Evolutionary conservation across 2,888 invertebrate species (phyloP), one percentile per base, ranked within the genome.

Genomic region (Stenoptilia bipunctidactyla): DNA sequence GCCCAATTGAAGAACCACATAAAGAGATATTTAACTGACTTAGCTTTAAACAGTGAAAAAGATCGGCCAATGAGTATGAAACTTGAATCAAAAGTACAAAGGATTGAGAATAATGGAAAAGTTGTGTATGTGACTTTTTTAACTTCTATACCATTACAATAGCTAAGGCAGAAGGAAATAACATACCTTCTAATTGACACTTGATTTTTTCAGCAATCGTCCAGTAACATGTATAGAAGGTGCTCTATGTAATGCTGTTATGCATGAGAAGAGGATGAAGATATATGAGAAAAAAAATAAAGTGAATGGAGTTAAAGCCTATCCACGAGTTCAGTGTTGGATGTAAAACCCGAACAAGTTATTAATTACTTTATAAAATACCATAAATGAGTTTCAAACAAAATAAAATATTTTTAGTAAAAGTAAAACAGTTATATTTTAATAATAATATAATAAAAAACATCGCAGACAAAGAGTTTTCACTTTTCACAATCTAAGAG

Each of bases 141-240:
- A 25, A 25, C 25, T 6, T 9, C 9, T 25, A 25, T 6, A 25
- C 25, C 25, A 25, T 25, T 25, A 9, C 25, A 25, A 25, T 9
- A 6, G 5, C 25, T 9, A 25, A 25, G 25, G 25, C 9, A 9
- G 5, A 25, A 25, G 25, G 25, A 5, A 25, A 25, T 25, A 9
- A 6, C 9, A 25, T 6, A 25, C 5, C 5, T 6, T 6, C 25
- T 25, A 6, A 6, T 25, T 5, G 9, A 6, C 25, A 25, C 9
- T 5, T 9, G 25, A 25, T 25, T 25, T n/a, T 42, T 34, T 30
- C 20, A 20, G 20, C 4, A 20, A 20, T 8, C 77, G 86, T 0
- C 86, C 86, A 34, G 80, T 85, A 0, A 86, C 86, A 0, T 87
- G 86, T 46, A 80, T 87, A 38, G 88, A 88, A 55, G 88, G 87